Percentiles rank a stretch among this genome's conserved stretches.
Conservation (phyloP, 2,113 vertebrate species). For the Rhinolophus ferrumequinum region DNA sequence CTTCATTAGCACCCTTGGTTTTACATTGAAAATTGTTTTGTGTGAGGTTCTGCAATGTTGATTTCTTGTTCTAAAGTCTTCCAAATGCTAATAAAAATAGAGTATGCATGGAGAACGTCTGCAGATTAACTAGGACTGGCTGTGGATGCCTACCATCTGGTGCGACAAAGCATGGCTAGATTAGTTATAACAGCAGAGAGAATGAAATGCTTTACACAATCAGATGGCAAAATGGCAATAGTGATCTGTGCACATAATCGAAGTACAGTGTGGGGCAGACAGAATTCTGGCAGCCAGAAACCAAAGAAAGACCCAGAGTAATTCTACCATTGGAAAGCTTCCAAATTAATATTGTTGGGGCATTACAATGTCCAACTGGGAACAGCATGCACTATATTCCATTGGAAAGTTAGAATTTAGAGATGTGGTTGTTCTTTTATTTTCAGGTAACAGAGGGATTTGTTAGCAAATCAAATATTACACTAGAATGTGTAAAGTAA, state of each 20-base stretch:
- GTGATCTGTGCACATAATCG: slow-evolving; percentile 60
- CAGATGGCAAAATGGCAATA: slow-evolving; percentile 70
- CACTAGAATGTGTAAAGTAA: slow-evolving; percentile 50
- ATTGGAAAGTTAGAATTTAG: slow-evolving; percentile 76
- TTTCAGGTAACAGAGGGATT: slow-evolving; percentile 62
- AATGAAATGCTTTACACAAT: slow-evolving; percentile 73
- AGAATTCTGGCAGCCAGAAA: slow-evolving; percentile 64
- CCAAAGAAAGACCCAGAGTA: slow-evolving; percentile 65
- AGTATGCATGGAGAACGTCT: neutral
- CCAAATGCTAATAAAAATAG: slow-evolving; percentile 58
- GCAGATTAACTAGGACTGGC: slow-evolving; percentile 46
- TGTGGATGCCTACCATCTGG: slow-evolving; percentile 52
- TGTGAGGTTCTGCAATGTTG: neutral
- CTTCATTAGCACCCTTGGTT: neutral
- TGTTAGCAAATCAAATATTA: slow-evolving; percentile 68
- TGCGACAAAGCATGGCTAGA: neutral
- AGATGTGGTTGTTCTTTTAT: slow-evolving; percentile 48
- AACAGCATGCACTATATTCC: slow-evolving; percentile 61
- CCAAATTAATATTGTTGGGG: slow-evolving; percentile 77
- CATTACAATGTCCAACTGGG: slow-evolving; percentile 62
- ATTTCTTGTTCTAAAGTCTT: slow-evolving; percentile 47
- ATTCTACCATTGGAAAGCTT: slow-evolving; percentile 73
- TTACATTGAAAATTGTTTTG: neutral
- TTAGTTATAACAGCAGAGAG: slow-evolving; percentile 69
- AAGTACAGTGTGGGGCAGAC: slow-evolving; percentile 65